Evolutionary conservation across 2,797 vertebrate species (phyloP), one percentile per base, ranked within the genome.

Genomic region (Lepus townsendii): DNA sequence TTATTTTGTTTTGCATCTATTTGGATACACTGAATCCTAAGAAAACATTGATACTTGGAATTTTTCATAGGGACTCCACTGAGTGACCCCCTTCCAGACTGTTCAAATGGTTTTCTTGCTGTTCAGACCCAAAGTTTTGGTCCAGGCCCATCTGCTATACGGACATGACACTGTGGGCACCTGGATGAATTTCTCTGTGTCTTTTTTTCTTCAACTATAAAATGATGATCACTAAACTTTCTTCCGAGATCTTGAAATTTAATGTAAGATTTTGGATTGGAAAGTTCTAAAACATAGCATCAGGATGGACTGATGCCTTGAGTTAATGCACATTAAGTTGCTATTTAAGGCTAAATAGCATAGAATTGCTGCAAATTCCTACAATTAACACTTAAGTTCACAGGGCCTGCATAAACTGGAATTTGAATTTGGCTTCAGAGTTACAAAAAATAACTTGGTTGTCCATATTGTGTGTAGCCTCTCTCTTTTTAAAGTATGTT

Each of bases 51-150:
- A 42, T 57, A n/a, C 14, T 54, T 92, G 68, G 1, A 27, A 11
- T 47, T 3, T 83, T 68, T 83, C 52, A 35, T 19, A 69, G 75
- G 57, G n/a, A 89, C 75, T 91, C 26, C 78, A 2, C 24, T 38
- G n/a, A 84, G 11, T 42, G 42, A 73, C 17, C 20, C 78, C 1
- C 32, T 90, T 89, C 4, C 7, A 7, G 32, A 86, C 65, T 71
- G 7, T 77, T 78, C 65, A 80, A 94, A 83, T 76, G 9, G 68
- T 88, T 76, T 92, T 73, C 77, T 96, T 26, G 79, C 22, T 14
- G 54, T 76, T 72, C 47, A 78, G 22, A 78, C 1, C 24, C 16
- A 68, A 84, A 42, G 24, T 79, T 89, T 93, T n/a, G 47, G 77
- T 78, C 62, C 24, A 47, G 42, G 12, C 79, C 75, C 88, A 88